Base-by-base conservation (phyloP, 1,140 invertebrate genomes). In the Episyrphus balteatus region DNA sequence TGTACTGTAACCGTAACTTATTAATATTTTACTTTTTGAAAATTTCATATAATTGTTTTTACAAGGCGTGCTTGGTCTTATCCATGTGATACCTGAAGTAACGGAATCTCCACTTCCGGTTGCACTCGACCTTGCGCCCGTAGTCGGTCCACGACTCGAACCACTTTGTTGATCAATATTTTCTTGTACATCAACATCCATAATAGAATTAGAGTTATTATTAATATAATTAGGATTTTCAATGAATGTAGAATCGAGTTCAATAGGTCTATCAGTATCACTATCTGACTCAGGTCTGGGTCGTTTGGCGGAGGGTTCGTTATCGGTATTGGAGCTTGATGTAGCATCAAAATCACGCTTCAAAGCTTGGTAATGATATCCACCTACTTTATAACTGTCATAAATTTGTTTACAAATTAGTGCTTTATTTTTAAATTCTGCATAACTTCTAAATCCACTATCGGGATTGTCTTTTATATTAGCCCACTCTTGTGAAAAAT, bases 121-220 rank as follows among this genome's bases (percentile, higher is more conserved):
- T n/a, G n/a, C n/a, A n/a, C n/a, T n/a, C n/a, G n/a, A n/a, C n/a
- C n/a, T n/a, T n/a, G 48, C 48, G 2, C 48, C 48, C 42, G 48
- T 49, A 49, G 26, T 49, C 21, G 48, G 48, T 1, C 48, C 48
- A 41, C 48, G 37, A 49, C 48, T 38, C 26, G 43, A 49, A 44
- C 48, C 48, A 49, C 48, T 49, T 45, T 49, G 18, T 44, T 43
- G 31, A 19, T 17, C 34, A 49, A 49, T 39, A 45, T 45, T 33
- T 34, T 41, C 41, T 41, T 44, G 48, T n/a, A n/a, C n/a, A 42
- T 44, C 43, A 34, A 41, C 14, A 34, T 44, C 18, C 36, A 49
- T 49, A 42, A 14, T 45, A 46, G 15, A 10, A 49, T 10, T 40
- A 49, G 36, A n/a, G n/a, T n/a, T n/a, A 49, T 13, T 49, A 49